Evolutionary conservation across 2,888 invertebrate species (phyloP), one percentile per base, ranked within the genome.

Genomic region (Papilio demoleus): DNA sequence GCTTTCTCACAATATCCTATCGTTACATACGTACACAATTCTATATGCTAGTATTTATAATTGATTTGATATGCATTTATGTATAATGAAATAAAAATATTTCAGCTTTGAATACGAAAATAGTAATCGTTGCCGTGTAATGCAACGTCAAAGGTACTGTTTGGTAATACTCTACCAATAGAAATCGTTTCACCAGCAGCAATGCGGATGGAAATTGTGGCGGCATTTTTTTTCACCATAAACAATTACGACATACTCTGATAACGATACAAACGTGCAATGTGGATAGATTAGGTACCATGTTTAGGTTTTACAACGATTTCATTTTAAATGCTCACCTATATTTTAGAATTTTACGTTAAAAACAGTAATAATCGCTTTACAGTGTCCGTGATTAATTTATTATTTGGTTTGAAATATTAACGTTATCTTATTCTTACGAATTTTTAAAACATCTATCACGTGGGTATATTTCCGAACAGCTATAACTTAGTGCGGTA

Each of bases 211-310:
- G 80, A 86, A 84, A 79, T 81, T 76, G 77, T 68, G 74, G 72
- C 70, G 70, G 68, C 69, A 77, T 78, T 82, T 86, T 82, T 85
- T 77, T 76, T 19, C 76, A 74, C 75, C 73, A 75, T 77, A 81
- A 81, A 77, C 78, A 79, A 87, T 90, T 84, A 81, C 84, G 89
- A 87, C 86, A 84, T 91, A 91, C 78, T 90, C 89, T 88, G 85
- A 85, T 91, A 86, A 88, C 86, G 80, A 79, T 81, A 85, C 79
- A 85, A 86, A 87, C 82, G 82, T 77, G 56, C 42, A 45, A 27
- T 19, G 34, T 27, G 22, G 14, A 19, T 11, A 17, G 27, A 38
- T 45, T 45, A 45, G 38, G 27, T 47, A 31, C 47, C 36, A 47
- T 9, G 47, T 58, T 66, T 47, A 47, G 36, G 22, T 45, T 59